Conservation (phyloP, 2,113 vertebrate species). For the Actenoides lindsayi region DNA sequence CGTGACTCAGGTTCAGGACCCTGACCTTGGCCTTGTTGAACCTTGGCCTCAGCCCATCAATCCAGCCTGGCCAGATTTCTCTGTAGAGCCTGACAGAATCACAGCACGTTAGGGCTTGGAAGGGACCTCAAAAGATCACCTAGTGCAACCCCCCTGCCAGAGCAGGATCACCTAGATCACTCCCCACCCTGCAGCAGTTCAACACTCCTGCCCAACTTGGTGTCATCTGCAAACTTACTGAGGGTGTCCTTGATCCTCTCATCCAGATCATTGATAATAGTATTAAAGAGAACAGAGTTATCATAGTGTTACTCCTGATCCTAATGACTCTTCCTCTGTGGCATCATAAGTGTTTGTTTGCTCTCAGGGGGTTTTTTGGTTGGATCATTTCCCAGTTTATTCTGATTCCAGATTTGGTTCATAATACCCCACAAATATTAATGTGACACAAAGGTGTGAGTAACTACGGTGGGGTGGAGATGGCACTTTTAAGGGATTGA, state of each 20-base stretch:
- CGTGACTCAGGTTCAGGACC: neutral
- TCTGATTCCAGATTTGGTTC: neutral
- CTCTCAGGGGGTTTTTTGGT: neutral
- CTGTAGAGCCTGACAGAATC: no score
- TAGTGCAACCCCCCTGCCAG: no score
- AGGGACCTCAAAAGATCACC: no score
- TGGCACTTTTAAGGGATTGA: neutral
- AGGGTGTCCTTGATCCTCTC: neutral
- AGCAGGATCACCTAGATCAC: no score
- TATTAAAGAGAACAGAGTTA: neutral
- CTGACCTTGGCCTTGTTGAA: neutral
- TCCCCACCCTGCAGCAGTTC: neutral
- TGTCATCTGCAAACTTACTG: neutral
- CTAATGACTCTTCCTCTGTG: neutral
- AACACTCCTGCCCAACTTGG: neutral
- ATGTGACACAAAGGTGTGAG: neutral
- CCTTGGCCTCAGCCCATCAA: neutral
- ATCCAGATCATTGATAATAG: neutral
- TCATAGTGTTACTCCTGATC: fast-evolving
- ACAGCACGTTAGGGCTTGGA: no score
- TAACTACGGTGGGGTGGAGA: neutral
- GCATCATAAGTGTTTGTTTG: neutral
- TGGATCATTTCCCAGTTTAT: neutral
- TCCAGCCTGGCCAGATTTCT: neutral
- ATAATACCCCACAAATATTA: neutral